Evolutionary conservation across 1,140 invertebrate genomes (phyloP), one percentile per base, ranked within the genome.

Genomic region (Odontomachus brunneus): DNA sequence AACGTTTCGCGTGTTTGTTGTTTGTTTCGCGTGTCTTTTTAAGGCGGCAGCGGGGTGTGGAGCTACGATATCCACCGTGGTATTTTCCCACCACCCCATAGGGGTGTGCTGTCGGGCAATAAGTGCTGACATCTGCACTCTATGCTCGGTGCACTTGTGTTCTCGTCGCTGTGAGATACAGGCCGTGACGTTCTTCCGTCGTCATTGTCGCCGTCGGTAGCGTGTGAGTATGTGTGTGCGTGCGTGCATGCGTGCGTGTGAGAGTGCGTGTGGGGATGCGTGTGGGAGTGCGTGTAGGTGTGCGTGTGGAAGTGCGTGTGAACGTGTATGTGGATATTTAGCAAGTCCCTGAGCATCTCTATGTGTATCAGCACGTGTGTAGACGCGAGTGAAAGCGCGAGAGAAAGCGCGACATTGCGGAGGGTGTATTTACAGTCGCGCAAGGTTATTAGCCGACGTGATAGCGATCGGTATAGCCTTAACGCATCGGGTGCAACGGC

Each of bases 101-200:
- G 26, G 22, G 22, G 19, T 38, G 57, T 33, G 59, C 29, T 76
- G 3, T 33, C 44, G 74, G 49, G 65, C 65, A 49, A 71, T 44
- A 71, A 80, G 75, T 80, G 75, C 75, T 67, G 63, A 24, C 65
- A 67, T 71, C 17, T 66, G 74, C 74, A 29, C 44, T n/a, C 29
- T 12, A 62, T 44, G 12, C 24, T 75, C 59, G 22, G n/a, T 19
- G 15, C 49, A 33, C 7, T 19, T 1, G 51, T 17, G 62, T 44
- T 59, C 48, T 24, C 55, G 14, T 33, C 44, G 62, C 26, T 51
- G 73, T 62, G 49, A 17, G 59, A 53, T 22, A 49, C 71, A 48
- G 72, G 53, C 33, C 59, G 74, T 76, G 73, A 76, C 44, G 73
- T 38, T 75, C 26, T 51, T 75, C 59, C 73, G 26, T 44, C 19